A percentile compares a stretch with the other conserved stretches of the same genome.
phyloP scores from a whole-genome alignment of 64 coral and sea anemone genomes.

The Montipora efflorescens region DNA sequence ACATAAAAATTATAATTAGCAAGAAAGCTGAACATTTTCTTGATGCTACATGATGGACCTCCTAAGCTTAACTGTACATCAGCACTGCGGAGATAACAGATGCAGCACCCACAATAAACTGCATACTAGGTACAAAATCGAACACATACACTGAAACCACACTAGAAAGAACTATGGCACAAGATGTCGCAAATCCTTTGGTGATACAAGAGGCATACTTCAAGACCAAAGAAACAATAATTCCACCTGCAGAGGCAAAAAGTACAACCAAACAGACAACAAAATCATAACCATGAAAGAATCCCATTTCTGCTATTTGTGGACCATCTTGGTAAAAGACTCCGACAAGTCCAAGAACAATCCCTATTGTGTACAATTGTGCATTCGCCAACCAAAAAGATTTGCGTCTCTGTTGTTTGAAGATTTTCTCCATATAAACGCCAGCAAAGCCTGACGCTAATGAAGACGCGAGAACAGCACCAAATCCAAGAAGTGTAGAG shows the following conservation, averaged over 20 bases:
- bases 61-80: conserved; percentile 38
- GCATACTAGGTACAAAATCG: conserved; percentile 67
- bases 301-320: conserved; percentile 50
- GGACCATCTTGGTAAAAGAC: conserved; percentile 62
- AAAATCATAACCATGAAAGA: conserved; percentile 79
- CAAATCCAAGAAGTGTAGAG: conserved; percentile 59
- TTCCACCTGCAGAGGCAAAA: conserved; percentile 69
- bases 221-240: conserved; percentile 76
- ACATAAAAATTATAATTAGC: too few relatives aligned
- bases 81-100: conserved; percentile 67
- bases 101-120: conserved; percentile 66
- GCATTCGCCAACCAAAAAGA: conserved; percentile 75
- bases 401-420: conserved; percentile 58
- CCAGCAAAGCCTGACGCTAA: conserved; percentile 77
- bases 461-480: conserved; percentile 63
- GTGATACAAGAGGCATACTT: conserved; percentile 84
- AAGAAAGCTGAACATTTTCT: too few relatives aligned
- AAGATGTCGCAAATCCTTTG: conserved; percentile 87
- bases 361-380: conserved; percentile 65
- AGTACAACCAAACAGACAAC: conserved; percentile 59
- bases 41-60: too few relatives aligned
- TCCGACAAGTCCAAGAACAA: conserved; percentile 55
- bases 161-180: conserved; percentile 81
- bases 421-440: conserved; percentile 77
- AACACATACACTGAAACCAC: conserved; percentile 73